Conservation (phyloP, 2,888 invertebrate genomes). For the Crioceris asparagi region DNA sequence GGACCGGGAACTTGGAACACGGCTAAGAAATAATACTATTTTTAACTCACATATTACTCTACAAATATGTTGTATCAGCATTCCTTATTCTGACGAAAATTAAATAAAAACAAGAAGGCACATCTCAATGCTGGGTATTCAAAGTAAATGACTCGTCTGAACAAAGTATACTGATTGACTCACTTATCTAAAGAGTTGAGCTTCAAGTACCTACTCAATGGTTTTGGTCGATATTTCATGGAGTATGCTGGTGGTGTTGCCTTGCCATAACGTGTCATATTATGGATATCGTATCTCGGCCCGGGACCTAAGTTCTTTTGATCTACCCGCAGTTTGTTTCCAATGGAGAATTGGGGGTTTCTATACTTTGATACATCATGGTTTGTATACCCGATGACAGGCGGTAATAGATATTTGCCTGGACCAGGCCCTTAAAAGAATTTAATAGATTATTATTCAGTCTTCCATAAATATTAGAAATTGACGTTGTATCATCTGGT, state of each 20-base stretch:
- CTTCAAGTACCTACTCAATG: constrained; percentile 12
- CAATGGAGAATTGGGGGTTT: constrained; percentile 55
- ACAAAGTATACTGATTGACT: no score
- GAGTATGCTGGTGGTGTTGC: constrained; percentile 43
- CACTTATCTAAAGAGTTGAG: no score
- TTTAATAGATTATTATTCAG: no score
- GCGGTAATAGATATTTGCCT: constrained; percentile 50
- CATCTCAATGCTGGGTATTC: no score
- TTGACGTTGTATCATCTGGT: no score
- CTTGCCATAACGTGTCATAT: constrained; percentile 39
- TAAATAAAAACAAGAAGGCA: no score
- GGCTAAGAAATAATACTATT: no score
- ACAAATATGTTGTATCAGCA: no score
- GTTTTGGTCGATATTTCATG: constrained; percentile 30
- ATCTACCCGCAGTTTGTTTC: constrained; percentile 30
- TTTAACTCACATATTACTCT: no score
- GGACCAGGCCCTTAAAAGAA: constrained; percentile 52
- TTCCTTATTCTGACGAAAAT: no score
- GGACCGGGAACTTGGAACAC: constrained; percentile 47
- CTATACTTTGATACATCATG: constrained; percentile 54
- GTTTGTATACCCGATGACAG: constrained; percentile 47
- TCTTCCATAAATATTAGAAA: no score
- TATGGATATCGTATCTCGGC: constrained; percentile 41
- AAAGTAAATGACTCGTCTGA: no score
- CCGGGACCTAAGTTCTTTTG: constrained; percentile 34